Evolutionary conservation across 2,888 invertebrate species (phyloP).

Genomic region (Himalopsyche tibetana): DNA sequence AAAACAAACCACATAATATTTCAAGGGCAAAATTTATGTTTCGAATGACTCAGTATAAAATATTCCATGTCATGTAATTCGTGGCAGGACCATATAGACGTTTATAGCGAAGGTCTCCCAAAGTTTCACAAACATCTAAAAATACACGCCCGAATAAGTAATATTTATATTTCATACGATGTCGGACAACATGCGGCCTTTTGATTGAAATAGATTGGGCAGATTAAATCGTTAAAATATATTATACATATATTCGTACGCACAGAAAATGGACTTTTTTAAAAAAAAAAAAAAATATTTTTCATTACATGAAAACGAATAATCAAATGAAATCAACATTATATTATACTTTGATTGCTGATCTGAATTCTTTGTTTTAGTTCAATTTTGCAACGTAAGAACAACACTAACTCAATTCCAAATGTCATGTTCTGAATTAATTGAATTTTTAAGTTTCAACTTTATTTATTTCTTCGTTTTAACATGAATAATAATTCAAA

Average conservation of each 20-base stretch:
- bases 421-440: too few species aligned
- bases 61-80: not conserved
- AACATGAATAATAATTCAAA: too few species aligned
- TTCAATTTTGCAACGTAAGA: too few species aligned
- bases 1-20: not conserved
- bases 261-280: too few species aligned
- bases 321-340: too few species aligned
- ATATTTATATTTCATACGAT: slow-evolving; percentile 2
- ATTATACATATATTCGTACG: not conserved
- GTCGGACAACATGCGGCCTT: slow-evolving; percentile 15
- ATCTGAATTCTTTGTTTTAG: too few species aligned
- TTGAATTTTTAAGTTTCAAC: too few species aligned
- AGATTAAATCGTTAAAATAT: not conserved
- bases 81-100: not conserved
- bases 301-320: too few species aligned
- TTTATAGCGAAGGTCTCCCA: not conserved
- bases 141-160: not conserved
- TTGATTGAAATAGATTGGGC: slow-evolving; percentile 1
- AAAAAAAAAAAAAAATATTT: too few species aligned
- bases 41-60: not conserved
- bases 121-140: slow-evolving; percentile 7
- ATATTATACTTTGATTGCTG: too few species aligned
- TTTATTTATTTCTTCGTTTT: too few species aligned
- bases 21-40: slow-evolving; percentile 19
- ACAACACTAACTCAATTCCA: too few species aligned